Base-by-base conservation (phyloP, 2,113 vertebrate genomes). In the Elanus axillaris region DNA sequence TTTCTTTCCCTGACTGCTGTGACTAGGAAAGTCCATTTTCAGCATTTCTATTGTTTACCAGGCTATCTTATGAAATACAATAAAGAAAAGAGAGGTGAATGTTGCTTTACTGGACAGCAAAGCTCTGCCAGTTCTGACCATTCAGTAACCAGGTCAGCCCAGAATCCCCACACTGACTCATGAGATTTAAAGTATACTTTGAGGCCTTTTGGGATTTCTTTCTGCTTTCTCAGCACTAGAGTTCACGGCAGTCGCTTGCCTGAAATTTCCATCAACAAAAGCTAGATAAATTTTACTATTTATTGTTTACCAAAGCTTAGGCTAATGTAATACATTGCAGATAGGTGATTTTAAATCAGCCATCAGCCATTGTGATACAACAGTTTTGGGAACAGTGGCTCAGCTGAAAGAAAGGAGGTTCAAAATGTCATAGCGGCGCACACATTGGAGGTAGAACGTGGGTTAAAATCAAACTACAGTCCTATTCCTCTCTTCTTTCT, bases 161-260 rank as follows among this genome's bases (percentile, higher is more conserved):
- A 81, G 80, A 85, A 74, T 59, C 64, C 43, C 40, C 26, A 36
- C 36, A 78, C 48, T 89, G 64, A 89, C 73, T 89, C 34, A 56
- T 60, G 80, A 88, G 92, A 93, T 81, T 75, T 84, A 86, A 86
- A 86, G 16, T 29, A 84, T n/a, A 73, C 16, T 80, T 77, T 47
- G 36, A 92, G 40, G 67, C n/a, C 13, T 93, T 81, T 38, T 8
- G 69, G 69, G 34, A 78, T 93, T 87, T 78, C 34, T 84, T 86
- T 91, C 62, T 94, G 73, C 94, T 86, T 92, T 73, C 81, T 96
- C 87, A 94, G 58, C 77, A 77, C 21, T 94, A 67, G 43, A 71
- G n/a, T 69, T 77, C 68, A 87, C 14, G 63, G 29, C 10, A 59
- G 10, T 76, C 6, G 1, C 26, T 63, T 36, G 7, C 23, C 34